Conservation (phyloP, 2,113 vertebrate genomes). For the Microcebus griseorufus region DNA sequence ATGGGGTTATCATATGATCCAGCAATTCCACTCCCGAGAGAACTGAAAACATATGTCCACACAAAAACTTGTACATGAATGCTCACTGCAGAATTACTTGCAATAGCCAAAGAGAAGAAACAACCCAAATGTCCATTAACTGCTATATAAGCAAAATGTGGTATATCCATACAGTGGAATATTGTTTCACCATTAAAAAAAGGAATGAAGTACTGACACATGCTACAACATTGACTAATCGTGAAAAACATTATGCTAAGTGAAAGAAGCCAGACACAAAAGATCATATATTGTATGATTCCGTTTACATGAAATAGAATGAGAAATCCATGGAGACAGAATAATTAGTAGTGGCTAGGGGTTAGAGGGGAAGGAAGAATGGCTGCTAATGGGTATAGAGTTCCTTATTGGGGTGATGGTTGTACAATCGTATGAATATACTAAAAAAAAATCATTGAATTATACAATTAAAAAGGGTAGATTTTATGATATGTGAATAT, state of each 20-base stretch:
- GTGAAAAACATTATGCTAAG: conserved; percentile 1
- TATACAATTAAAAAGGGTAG: neutral
- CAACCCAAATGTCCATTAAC: neutral
- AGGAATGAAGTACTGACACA: neutral
- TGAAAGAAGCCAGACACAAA: conserved; percentile 1
- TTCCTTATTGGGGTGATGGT: neutral
- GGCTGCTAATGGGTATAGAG: neutral
- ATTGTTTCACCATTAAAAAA: neutral
- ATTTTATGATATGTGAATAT: neutral
- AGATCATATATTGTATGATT: neutral
- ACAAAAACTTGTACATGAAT: neutral
- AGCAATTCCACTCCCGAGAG: neutral
- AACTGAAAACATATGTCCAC: neutral
- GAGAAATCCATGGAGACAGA: neutral
- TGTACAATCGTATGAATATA: neutral
- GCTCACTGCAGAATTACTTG: neutral
- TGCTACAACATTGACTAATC: neutral
- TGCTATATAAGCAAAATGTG: neutral
- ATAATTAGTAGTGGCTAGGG: neutral
- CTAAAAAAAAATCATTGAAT: neutral
- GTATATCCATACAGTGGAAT: neutral
- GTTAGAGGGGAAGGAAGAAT: neutral
- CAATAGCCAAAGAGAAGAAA: neutral
- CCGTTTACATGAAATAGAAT: neutral
- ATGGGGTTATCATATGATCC: neutral